Evolutionary conservation across 2,888 invertebrate genomes (phyloP).

Genomic region (Lasius platythorax): DNA sequence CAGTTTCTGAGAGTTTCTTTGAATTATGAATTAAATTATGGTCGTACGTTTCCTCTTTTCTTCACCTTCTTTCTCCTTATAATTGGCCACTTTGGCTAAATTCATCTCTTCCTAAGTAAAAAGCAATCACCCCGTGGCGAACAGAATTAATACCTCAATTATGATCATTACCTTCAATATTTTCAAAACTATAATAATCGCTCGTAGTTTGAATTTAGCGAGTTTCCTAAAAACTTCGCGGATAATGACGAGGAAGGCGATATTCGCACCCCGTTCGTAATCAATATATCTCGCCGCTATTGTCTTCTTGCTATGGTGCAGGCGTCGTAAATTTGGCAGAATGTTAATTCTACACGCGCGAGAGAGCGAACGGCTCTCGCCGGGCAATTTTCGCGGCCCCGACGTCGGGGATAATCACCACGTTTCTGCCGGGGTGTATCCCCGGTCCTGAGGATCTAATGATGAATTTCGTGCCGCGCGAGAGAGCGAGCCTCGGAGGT

Average conservation of each 20-base stretch:
- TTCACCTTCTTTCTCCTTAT: neutral
- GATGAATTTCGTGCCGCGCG: conserved; percentile 65
- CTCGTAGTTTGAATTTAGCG: neutral
- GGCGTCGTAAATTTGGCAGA: conserved; percentile 77
- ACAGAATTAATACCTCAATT: conserved; percentile 14
- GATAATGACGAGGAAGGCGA: neutral
- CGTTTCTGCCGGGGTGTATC: conserved; percentile 63
- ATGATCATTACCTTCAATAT: conserved; percentile 2
- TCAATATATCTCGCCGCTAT: conserved; percentile 59
- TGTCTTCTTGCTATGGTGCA: conserved; percentile 67
- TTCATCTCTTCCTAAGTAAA: neutral
- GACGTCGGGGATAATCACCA: conserved; percentile 78
- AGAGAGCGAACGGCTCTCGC: conserved; percentile 55
- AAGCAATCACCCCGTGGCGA: neutral
- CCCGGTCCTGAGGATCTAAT: conserved; percentile 56
- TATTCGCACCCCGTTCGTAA: conserved; percentile 43
- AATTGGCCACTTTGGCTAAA: neutral
- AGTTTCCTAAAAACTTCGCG: neutral
- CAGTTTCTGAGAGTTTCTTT: neutral
- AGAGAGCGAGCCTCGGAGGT: conserved; percentile 26
- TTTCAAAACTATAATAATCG: neutral
- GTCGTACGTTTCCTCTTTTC: neutral
- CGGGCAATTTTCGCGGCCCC: conserved; percentile 77
- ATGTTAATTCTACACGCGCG: conserved; percentile 67
- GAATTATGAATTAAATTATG: conserved; percentile 4